Base-by-base conservation (phyloP, 2,888 invertebrate species). In the Drosophila ustulata region DNA sequence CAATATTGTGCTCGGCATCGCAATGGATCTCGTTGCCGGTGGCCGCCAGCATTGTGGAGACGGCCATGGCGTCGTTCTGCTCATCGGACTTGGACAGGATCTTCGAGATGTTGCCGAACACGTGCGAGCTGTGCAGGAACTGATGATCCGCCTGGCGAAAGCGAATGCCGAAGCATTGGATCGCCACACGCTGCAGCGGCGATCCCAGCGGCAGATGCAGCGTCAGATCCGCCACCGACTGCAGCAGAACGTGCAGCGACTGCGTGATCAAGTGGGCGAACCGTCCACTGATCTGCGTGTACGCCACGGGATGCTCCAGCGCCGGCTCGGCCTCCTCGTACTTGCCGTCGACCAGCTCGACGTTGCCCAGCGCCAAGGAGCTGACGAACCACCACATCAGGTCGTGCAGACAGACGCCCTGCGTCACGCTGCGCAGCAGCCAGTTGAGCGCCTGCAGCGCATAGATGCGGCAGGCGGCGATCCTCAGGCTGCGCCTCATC, bases 341-440 rank as follows among this genome's bases (percentile, higher is more conserved):
- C 41, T 90, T 88, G 9, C 88, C 90, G 50, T 89, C 90, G 3
- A 75, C 61, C 26, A 81, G 64, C 43, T 94, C 94, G n/a, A 92
- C 92, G 43, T 94, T 94, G 26, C 92, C 92, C 55, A 93, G 86
- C 3, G 96, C 95, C 41, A 98, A 93, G 0, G 98, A 96, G 11
- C 96, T 95, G 25, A 98, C 97, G 91, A 98, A 98, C 96, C 98
- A 98, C 99, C 99, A 99, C 91, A 99, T 94, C 8, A 99, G 94
- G 93, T 99, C 99, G 87, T 99, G 98, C 23, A 99, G 94, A 90
- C 97, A 96, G 4, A 96, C 95, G 3, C 98, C 96, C 91, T 98
- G 98, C 0, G 98, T 98, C 0, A 98, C 97, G 57, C 96, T 97
- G 56, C 98, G 94, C 49, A 99, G 93, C 25, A 99, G 93, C 99